These are phyloP conservation scores for Heteronetta atricapilla DNA, from an alignment of 2,113 vertebrate species.

Conservation along the genomic window DNA sequence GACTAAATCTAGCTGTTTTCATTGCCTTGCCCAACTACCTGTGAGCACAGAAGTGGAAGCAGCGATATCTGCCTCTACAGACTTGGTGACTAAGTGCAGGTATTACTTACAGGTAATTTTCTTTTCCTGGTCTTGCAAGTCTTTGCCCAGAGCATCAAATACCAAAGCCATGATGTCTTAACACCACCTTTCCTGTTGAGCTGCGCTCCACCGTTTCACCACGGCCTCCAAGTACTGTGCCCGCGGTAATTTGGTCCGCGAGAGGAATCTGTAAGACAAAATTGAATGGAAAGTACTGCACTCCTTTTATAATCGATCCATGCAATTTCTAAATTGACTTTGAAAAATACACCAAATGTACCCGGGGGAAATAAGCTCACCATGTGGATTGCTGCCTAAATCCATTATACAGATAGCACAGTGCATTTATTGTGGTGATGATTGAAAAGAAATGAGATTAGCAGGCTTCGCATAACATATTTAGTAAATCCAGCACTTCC, in stretches of 20 bases:
- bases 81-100: conserved; percentile 1
- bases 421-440: background rate
- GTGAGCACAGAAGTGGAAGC: background rate
- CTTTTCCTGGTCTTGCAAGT: background rate
- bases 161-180: conserved; percentile 22
- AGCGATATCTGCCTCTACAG: background rate
- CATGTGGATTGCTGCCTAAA: conserved; percentile 14
- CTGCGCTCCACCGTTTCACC: background rate
- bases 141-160: conserved; percentile 22
- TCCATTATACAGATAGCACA: conserved; percentile 13
- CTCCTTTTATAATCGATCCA: background rate
- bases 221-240: background rate
- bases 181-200: conserved; percentile 36
- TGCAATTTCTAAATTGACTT: conserved; percentile 2
- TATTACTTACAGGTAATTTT: background rate
- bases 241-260: background rate
- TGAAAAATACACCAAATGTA: background rate
- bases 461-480: background rate
- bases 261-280: background rate
- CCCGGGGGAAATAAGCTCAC: conserved; percentile 25
- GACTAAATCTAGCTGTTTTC: background rate
- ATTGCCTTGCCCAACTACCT: background rate
- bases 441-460: background rate
- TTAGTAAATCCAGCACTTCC: background rate
- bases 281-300: background rate